These are phyloP conservation scores for Platysternon megacephalum DNA, from an alignment of 2,113 vertebrate species.

Conservation along the genomic window DNA sequence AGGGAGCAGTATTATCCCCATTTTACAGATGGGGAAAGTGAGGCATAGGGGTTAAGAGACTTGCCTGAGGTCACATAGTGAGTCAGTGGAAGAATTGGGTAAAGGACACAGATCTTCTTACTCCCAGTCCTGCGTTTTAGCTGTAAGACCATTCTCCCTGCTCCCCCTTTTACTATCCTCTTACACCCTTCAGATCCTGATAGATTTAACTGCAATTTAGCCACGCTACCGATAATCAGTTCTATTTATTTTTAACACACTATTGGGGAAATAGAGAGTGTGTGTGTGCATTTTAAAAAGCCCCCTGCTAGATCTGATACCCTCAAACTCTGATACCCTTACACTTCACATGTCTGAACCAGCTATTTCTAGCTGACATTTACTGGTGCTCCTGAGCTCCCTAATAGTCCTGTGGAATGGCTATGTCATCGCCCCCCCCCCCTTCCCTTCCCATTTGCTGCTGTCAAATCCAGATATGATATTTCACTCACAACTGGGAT, in stretches of 20 bases:
- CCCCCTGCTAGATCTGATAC: not conserved
- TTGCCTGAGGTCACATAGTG: not conserved
- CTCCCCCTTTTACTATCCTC: not conserved
- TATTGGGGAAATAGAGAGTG: not conserved
- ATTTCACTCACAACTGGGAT: not conserved
- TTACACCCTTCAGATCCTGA: not conserved
- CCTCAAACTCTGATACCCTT: not conserved
- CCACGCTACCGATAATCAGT: not conserved
- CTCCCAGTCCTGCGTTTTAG: not conserved
- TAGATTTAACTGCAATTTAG: not conserved
- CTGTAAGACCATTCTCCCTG: not conserved
- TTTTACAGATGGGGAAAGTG: not conserved
- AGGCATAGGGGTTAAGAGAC: not conserved
- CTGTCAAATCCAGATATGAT: not conserved
- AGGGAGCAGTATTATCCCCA: not conserved
- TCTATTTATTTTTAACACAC: not conserved
- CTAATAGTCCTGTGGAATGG: not conserved
- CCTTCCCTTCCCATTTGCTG: not conserved
- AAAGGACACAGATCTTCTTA: not conserved
- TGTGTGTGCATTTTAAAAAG: not conserved
- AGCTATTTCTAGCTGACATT: not conserved
- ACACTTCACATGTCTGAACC: not conserved
- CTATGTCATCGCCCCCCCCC: not conserved
- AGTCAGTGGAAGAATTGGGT: not conserved
- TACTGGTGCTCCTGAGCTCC: fast-evolving